Percentiles rank a stretch among this genome's conserved stretches.
These are phyloP conservation scores for Hydriomena furcata DNA, from an alignment of 2,888 invertebrate genomes.

Conservation along the genomic window DNA sequence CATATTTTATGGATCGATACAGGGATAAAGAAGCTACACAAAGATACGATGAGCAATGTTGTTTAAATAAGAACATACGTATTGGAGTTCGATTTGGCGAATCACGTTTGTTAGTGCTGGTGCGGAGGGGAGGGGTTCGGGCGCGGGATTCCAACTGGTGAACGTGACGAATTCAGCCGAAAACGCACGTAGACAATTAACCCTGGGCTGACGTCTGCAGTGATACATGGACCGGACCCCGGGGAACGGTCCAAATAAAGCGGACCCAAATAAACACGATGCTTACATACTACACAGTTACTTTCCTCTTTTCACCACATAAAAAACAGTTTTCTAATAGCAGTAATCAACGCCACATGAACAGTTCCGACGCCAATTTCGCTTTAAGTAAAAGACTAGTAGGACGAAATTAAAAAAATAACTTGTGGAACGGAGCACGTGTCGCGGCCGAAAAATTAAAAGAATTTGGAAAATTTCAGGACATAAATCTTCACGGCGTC, in stretches of 20 bases:
- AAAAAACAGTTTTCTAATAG: constrained; percentile 42
- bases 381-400: constrained; percentile 22
- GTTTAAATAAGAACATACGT: constrained; percentile 32
- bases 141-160: constrained; percentile 45
- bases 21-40: constrained; percentile 35
- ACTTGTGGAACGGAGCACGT: constrained; percentile 55
- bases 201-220: constrained; percentile 68
- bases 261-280: constrained; percentile 62
- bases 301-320: constrained; percentile 45
- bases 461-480: constrained; percentile 71
- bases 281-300: constrained; percentile 47
- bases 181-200: constrained; percentile 79
- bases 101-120: constrained; percentile 51
- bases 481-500: constrained; percentile 76
- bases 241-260: constrained; percentile 56
- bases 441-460: constrained; percentile 69
- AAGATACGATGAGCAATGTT: constrained; percentile 45
- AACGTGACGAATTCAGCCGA: constrained; percentile 71
- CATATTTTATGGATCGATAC: constrained; percentile 35
- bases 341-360: constrained; percentile 22
- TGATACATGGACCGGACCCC: constrained; percentile 63
- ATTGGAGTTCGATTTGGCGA: constrained; percentile 42
- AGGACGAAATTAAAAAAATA: constrained; percentile 44
- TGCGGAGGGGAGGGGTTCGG: constrained; percentile 36
- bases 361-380: constrained; percentile 17